Evolutionary conservation across 2,888 invertebrate species (phyloP).

Genomic region (Phortica okadai): DNA sequence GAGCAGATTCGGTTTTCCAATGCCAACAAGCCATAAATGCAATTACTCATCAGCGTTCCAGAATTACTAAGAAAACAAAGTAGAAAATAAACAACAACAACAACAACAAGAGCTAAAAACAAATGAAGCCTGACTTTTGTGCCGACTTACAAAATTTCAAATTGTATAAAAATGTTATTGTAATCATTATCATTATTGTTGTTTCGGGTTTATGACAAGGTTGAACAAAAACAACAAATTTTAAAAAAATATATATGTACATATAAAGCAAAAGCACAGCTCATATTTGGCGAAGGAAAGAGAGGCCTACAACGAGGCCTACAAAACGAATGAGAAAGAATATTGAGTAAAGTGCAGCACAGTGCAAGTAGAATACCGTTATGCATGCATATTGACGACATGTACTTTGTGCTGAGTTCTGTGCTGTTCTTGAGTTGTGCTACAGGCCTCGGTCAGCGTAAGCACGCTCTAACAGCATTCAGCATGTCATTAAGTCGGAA

Average conservation of each 20-base stretch:
- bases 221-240: background rate
- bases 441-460: background rate
- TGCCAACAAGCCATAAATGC: background rate
- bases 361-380: too few species aligned
- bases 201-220: background rate
- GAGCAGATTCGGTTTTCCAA: slow-evolving; percentile 9
- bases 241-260: too few species aligned
- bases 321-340: too few species aligned
- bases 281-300: too few species aligned
- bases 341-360: too few species aligned
- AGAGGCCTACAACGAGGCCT: too few species aligned
- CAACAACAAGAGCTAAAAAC: background rate
- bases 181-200: background rate
- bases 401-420: too few species aligned
- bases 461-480: background rate
- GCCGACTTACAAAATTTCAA: background rate
- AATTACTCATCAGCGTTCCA: background rate
- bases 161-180: background rate
- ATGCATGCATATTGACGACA: too few species aligned
- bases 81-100: background rate
- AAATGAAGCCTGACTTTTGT: background rate
- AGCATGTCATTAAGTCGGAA: background rate
- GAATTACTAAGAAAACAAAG: background rate
- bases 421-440: background rate
- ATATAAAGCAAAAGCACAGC: too few species aligned